These are phyloP conservation scores for Ceratina australensis DNA, from an alignment of 1,140 invertebrate species.

Conservation along the genomic window DNA sequence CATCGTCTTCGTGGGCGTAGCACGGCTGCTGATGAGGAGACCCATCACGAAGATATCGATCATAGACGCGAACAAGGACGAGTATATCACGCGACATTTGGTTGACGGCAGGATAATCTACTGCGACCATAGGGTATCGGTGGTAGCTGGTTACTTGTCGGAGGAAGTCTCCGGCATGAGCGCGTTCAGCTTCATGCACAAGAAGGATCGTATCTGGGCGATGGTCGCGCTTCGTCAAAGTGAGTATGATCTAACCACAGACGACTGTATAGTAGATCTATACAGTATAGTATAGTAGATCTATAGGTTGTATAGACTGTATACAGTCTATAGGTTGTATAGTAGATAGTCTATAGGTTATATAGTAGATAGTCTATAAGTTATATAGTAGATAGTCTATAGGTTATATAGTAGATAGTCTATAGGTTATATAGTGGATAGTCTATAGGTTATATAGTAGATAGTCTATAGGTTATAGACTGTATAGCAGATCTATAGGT, in stretches of 20 bases:
- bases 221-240: conserved; percentile 91
- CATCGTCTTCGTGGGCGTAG: conserved; percentile 85
- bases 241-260: conserved; percentile 82
- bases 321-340: too few species aligned
- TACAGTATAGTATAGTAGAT: too few species aligned
- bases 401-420: too few species aligned
- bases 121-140: conserved; percentile 91
- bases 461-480: too few species aligned
- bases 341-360: too few species aligned
- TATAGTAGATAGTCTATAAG: too few species aligned
- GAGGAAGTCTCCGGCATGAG: conserved; percentile 89
- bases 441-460: too few species aligned
- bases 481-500: too few species aligned
- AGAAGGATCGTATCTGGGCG: conserved; percentile 90
- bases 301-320: too few species aligned
- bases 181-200: conserved; percentile 92
- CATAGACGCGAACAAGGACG: conserved; percentile 88
- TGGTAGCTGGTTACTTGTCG: conserved; percentile 91
- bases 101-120: conserved; percentile 91
- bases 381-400: too few species aligned
- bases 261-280: too few species aligned
- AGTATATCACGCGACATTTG: conserved; percentile 91
- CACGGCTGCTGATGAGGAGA: conserved; percentile 83
- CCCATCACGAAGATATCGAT: conserved; percentile 84
- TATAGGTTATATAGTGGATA: too few species aligned